Evolutionary conservation across 2,888 invertebrate genomes (phyloP), one percentile per base, ranked within the genome.

Genomic region (Beris chalybata): DNA sequence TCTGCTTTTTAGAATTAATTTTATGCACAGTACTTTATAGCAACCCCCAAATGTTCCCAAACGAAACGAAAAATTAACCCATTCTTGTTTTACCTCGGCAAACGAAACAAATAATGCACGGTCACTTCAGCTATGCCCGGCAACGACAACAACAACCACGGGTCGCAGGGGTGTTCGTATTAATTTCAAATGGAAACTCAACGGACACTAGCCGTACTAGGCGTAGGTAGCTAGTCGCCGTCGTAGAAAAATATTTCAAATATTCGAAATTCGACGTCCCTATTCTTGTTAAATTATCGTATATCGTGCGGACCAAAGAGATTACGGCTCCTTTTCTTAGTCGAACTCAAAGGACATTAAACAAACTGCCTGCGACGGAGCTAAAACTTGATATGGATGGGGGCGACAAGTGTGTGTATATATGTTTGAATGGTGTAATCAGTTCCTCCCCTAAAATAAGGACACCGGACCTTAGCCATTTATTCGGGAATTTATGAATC

Each of bases 401-500:
- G 22, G 38, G 38, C 38, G 38, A 38, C 38, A 38, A 38, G 38
- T 38, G 38, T 38, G 9, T 38, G 9, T 38, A 22, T 38, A 22
- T 38, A 9, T 38, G 7, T 38, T 3, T 38, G 38, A 2, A 22
- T 22, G 22, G 22, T 22, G 22, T 22, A 22, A 22, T 9, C 38
- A 38, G 38, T 48, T 48, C 48, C 48, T 54, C n/a, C 53, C 38
- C 13, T 38, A 11, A 56, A 56, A 66, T 55, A 54, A 58, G 61
- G n/a, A 61, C 7, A 64, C 68, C 59, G 69, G 66, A 66, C 66
- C 48, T 70, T 69, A 71, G 70, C 69, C 72, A 75, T 79, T 79
- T 78, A 75, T 74, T 77, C 74, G 75, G 74, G 78, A 77, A 79
- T 79, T 80, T 80, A 79, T 79, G 77, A 77, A 76, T 76, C 74